Conservation (phyloP, 92 coral and sea anemone genomes). For the Ricordea florida region DNA sequence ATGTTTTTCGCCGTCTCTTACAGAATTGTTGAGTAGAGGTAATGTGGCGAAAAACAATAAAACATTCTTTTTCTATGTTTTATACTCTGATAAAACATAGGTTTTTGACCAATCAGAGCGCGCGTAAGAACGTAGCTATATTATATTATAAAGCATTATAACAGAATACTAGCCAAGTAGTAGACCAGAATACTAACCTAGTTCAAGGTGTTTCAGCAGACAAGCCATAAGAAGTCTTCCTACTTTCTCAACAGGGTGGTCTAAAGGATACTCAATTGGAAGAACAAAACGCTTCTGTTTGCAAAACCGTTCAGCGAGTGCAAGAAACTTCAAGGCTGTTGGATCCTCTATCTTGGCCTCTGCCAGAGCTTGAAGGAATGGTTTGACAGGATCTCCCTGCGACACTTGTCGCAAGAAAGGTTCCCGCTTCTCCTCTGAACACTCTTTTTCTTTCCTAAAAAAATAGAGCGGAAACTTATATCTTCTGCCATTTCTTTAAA, state of each 20-base stretch:
- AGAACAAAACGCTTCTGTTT: slow-evolving; percentile 82
- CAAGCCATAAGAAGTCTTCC: slow-evolving; percentile 89
- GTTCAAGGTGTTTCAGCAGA: slow-evolving; percentile 90
- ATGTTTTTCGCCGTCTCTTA: no score
- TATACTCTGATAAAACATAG: no score
- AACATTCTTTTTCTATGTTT: no score
- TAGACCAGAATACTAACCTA: slow-evolving; percentile 60
- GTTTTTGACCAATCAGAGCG: no score
- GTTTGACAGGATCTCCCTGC: slow-evolving; percentile 71
- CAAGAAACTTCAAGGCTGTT: slow-evolving; percentile 79
- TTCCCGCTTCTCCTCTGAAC: slow-evolving; percentile 67
- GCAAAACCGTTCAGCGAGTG: slow-evolving; percentile 84
- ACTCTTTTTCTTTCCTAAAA: slow-evolving; percentile 74
- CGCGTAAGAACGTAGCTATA: no score
- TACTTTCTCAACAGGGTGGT: slow-evolving; percentile 96
- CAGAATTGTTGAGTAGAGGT: no score
- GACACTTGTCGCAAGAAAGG: slow-evolving; percentile 67
- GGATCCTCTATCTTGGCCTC: slow-evolving; percentile 83
- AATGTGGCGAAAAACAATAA: no score
- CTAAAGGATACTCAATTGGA: slow-evolving; percentile 91
- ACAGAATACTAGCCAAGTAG: neutral
- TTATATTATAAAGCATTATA: no score
- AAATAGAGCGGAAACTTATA: neutral
- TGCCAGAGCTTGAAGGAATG: slow-evolving; percentile 73
- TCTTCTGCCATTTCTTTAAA: neutral